Percentiles rank a stretch among this genome's conserved stretches.
These are phyloP conservation scores for Tetragonisca angustula DNA, from an alignment of 2,888 invertebrate species.

Conservation along the genomic window DNA sequence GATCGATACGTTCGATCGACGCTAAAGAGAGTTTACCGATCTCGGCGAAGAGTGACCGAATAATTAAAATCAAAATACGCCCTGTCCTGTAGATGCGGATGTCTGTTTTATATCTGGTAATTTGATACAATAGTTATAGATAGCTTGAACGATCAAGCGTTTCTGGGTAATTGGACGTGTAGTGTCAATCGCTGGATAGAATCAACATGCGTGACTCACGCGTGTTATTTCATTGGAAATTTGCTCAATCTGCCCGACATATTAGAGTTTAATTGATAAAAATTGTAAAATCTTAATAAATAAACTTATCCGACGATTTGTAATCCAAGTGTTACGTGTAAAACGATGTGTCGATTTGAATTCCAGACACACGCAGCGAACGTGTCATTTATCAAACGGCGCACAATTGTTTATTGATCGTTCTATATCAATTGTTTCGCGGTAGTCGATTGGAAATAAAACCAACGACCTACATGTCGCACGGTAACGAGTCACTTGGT, in stretches of 20 bases:
- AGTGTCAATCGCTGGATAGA: neutral
- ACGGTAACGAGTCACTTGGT: slow-evolving; percentile 31
- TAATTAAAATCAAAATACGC: neutral
- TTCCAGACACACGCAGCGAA: neutral
- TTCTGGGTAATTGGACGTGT: neutral
- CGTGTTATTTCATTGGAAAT: neutral
- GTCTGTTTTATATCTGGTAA: too few species aligned
- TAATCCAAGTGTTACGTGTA: neutral
- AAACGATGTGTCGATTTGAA: neutral
- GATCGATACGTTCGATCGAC: neutral
- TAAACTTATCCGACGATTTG: neutral
- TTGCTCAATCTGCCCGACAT: neutral
- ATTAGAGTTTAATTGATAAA: too few species aligned
- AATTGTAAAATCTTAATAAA: neutral
- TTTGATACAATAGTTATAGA: neutral
- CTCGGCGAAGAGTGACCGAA: neutral
- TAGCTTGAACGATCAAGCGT: neutral
- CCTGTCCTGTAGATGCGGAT: neutral
- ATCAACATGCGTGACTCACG: neutral
- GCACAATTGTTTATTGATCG: neutral
- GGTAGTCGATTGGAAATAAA: slow-evolving; percentile 31
- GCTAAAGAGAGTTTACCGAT: neutral
- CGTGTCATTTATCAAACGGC: neutral
- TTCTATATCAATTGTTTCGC: slow-evolving; percentile 24
- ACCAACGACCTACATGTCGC: slow-evolving; percentile 46